phyloP scores from a whole-genome alignment of 2,888 invertebrate genomes.

The Ectemnius lituratus region DNA sequence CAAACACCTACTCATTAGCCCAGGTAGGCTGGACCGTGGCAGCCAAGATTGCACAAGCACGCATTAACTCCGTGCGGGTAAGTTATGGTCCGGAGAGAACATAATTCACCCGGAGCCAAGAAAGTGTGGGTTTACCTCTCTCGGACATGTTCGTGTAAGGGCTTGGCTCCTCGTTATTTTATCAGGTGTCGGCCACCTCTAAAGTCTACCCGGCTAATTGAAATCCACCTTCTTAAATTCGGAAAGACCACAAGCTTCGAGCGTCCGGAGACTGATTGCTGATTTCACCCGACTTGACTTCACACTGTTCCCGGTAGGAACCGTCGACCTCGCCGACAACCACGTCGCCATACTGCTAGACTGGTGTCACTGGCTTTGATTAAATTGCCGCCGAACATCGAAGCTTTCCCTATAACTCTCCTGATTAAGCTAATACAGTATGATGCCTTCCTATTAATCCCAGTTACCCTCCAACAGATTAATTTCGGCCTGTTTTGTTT shows the following conservation, averaged over 20 bases:
- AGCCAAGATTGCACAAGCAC: constrained; percentile 71
- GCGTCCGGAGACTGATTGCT: constrained; percentile 41
- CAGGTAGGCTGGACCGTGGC: constrained; percentile 69
- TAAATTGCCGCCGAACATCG: no score
- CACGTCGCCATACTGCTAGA: no score
- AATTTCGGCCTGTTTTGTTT: no score
- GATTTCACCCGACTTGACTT: constrained; percentile 36
- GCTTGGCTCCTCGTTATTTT: constrained; percentile 70
- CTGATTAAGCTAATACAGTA: no score
- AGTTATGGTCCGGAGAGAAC: constrained; percentile 71
- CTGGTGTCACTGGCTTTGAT: no score
- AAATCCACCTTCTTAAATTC: constrained; percentile 69
- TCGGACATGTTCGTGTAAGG: constrained; percentile 62
- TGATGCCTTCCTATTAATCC: no score
- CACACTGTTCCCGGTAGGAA: not conserved
- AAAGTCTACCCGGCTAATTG: constrained; percentile 66
- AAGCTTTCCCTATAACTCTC: no score
- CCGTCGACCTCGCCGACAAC: no score
- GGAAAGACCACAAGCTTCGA: constrained; percentile 46
- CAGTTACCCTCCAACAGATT: no score
- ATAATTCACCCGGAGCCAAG: constrained; percentile 71
- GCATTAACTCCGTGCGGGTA: constrained; percentile 74
- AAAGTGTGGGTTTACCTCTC: constrained; percentile 66
- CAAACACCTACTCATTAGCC: constrained; percentile 77
- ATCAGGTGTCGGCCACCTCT: constrained; percentile 63